Conservation (phyloP, 2,113 vertebrate genomes). For the Albula goreensis region DNA sequence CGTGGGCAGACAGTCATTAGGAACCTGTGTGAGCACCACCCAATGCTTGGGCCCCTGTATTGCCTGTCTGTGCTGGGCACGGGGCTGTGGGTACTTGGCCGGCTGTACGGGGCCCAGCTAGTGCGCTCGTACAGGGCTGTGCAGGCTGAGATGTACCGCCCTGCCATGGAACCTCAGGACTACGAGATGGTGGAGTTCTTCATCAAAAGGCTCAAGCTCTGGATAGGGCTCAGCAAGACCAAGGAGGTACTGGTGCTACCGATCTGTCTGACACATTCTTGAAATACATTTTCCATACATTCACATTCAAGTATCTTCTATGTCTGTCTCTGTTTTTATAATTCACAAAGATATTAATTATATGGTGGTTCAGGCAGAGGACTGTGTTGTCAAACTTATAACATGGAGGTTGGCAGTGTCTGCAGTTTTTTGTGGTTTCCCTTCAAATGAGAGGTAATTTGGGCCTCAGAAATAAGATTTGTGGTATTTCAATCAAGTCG, state of each 20-base stretch:
- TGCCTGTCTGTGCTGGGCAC: slow-evolving; percentile 51
- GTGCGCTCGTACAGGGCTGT: slow-evolving; percentile 56
- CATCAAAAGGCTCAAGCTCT: slow-evolving; percentile 76
- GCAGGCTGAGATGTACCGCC: slow-evolving; percentile 59
- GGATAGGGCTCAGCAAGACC: slow-evolving; percentile 76
- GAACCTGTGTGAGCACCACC: slow-evolving; percentile 51
- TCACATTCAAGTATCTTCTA: too few species aligned
- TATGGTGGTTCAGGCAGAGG: too few species aligned
- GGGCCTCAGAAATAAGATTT: too few species aligned
- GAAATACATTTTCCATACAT: not conserved
- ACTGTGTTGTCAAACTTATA: too few species aligned
- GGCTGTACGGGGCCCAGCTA: slow-evolving; percentile 63
- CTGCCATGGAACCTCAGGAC: slow-evolving; percentile 67
- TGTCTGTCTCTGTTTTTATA: not conserved
- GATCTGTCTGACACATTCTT: not conserved
- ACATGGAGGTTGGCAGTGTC: too few species aligned
- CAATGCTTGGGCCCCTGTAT: slow-evolving; percentile 60
- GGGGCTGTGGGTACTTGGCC: slow-evolving; percentile 57
- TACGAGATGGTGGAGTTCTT: slow-evolving; percentile 80
- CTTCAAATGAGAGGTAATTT: too few species aligned
- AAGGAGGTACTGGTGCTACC: slow-evolving; percentile 65
- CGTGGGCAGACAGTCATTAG: slow-evolving; percentile 45
- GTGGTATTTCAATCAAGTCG: too few species aligned
- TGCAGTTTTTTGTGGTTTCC: too few species aligned
- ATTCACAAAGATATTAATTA: too few species aligned